Base-by-base conservation (phyloP, 2,113 vertebrate species). In the Cryptotis parvus region DNA sequence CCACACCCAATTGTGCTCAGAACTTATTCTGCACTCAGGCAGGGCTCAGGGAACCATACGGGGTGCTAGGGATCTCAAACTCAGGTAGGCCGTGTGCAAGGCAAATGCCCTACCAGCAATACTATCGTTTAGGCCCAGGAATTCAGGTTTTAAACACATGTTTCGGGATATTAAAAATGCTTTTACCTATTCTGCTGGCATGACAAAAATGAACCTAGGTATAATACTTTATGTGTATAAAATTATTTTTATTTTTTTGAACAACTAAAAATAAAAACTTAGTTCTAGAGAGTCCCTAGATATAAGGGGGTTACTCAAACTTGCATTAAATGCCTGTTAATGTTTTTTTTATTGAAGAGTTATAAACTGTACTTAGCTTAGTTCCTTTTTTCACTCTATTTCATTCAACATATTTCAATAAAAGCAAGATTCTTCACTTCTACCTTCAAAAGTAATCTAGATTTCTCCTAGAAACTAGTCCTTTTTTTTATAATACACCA, bases 181-280 rank as follows among this genome's bases (percentile, higher is more conserved):
- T 58, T 43, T 74, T 3, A 80, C 58, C 5, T 20, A 82, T 35
- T 52, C n/a, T 81, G 68, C 18, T 81, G 39, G n/a, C 26, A 68
- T 61, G 52, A 87, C 16, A 75, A 69, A 86, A 84, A n/a, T 87
- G 63, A 87, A 93, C 70, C 22, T 43, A 72, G 52, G 22, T 41
- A 88, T 31, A 35, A 22, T 39, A 31, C 15, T 41, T 65, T 92
- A 65, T 35, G 26, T 39, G 45, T 22, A 55, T 39, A 73, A 84
- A 49, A 85, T 45, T 55, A 55, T 79, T 70, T 79, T 66, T 27
- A 43, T 58, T 73, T 45, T 82, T 74, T 22, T 18, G 29, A 55
- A 70, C 43, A 81, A 75, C 31, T 43, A 72, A 93, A 90, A 93
- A 86, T 75, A 39, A 31, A 81, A 63, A 77, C 14, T 43, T 72